Conservation (phyloP, 2,797 vertebrate genomes). For the Philypnodon macrostomus region DNA sequence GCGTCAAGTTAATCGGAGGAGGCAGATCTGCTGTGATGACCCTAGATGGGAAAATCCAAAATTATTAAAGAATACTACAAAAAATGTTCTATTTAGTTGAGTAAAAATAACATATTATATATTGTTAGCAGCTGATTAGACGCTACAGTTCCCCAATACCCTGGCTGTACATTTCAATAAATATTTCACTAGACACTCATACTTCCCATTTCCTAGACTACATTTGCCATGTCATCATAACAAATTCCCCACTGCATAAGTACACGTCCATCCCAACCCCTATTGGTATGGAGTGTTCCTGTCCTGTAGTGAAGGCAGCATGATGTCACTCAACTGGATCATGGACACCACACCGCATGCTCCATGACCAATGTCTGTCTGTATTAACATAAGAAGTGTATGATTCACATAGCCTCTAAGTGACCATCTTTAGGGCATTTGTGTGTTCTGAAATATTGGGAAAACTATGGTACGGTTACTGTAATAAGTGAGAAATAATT, state of each 20-base stretch:
- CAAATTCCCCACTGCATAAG: conserved; percentile 34
- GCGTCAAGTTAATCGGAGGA: no score
- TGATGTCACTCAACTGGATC: conserved; percentile 6
- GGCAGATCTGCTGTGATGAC: no score
- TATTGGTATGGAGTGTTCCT: conserved; percentile 14
- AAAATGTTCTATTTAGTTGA: no score
- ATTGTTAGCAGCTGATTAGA: background rate
- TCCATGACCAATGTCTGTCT: background rate
- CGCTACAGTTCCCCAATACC: background rate
- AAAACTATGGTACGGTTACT: background rate
- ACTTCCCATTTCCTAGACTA: conserved; percentile 14
- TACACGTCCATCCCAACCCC: background rate
- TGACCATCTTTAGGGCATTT: conserved; percentile 2
- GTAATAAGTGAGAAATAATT: background rate
- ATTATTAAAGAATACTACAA: no score
- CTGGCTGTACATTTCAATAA: conserved; percentile 10
- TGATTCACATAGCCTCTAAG: conserved; percentile 1
- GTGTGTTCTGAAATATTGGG: conserved; percentile 9
- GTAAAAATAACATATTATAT: no score
- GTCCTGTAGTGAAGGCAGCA: conserved; percentile 20
- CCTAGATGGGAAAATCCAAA: no score
- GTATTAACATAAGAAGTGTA: background rate
- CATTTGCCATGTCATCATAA: conserved; percentile 13
- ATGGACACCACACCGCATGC: background rate
- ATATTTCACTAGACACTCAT: conserved; percentile 37